Evolutionary conservation across 2,797 vertebrate genomes (phyloP).

Genomic region (Spea hammondii): DNA sequence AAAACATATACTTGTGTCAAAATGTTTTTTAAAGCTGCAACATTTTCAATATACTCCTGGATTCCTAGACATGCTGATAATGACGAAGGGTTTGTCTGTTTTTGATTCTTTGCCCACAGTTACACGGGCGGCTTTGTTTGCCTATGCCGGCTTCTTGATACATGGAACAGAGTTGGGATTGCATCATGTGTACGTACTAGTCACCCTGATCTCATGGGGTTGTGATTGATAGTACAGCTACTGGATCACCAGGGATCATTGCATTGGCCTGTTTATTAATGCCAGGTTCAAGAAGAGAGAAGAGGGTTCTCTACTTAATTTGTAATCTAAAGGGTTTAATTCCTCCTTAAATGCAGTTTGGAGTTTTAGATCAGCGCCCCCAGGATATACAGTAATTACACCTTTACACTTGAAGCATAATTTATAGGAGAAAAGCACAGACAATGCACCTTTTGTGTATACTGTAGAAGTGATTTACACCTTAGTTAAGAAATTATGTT

Average conservation of each 20-base stretch:
- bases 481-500: constrained; percentile 10
- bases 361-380: constrained; percentile 4
- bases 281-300: neutral
- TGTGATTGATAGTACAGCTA: neutral
- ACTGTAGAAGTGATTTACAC: constrained; percentile 21
- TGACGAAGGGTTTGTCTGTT: too few relatives aligned
- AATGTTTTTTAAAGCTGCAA: too few relatives aligned
- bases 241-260: neutral
- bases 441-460: neutral
- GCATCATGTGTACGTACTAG: too few relatives aligned
- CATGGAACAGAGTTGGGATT: too few relatives aligned
- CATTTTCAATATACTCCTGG: too few relatives aligned
- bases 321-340: neutral
- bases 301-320: too few relatives aligned
- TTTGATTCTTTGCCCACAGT: too few relatives aligned
- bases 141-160: too few relatives aligned
- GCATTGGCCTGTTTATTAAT: neutral
- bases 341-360: neutral
- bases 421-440: constrained; percentile 1
- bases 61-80: too few relatives aligned
- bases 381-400: neutral
- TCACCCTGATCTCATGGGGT: too few relatives aligned
- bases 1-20: too few relatives aligned
- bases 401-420: constrained; percentile 12
- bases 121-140: too few relatives aligned